These are phyloP conservation scores for Melanocharis versteri DNA, from an alignment of 2,113 vertebrate species.

Conservation along the genomic window DNA sequence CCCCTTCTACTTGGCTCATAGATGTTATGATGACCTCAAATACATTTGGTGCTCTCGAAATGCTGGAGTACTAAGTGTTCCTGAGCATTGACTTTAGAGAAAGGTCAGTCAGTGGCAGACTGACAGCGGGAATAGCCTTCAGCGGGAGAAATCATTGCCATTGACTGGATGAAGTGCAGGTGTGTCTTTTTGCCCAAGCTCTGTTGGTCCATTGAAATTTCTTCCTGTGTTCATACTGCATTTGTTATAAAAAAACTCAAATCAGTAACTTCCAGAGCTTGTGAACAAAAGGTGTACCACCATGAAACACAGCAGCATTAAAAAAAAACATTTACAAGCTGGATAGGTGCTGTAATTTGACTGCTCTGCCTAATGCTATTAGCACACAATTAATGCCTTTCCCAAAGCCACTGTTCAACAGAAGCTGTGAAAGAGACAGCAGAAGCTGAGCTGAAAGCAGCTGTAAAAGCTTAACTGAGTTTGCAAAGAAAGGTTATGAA, in stretches of 20 bases:
- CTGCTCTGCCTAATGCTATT: not conserved
- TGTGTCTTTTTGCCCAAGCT: not conserved
- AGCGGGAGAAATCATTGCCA: not conserved
- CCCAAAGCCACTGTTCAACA: not conserved
- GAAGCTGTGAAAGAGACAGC: not conserved
- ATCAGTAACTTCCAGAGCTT: not conserved
- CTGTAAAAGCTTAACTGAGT: not conserved
- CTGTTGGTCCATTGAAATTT: not conserved
- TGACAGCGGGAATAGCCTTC: not conserved
- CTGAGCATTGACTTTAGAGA: not conserved
- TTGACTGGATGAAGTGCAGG: not conserved
- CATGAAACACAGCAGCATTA: not conserved
- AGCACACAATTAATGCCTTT: not conserved
- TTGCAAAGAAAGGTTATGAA: not conserved
- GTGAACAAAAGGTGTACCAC: not conserved
- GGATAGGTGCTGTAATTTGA: not conserved
- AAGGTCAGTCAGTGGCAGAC: not conserved
- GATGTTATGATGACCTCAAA: not conserved
- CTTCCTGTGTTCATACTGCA: not conserved
- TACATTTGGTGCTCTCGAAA: not conserved
- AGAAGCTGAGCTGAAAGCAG: not conserved
- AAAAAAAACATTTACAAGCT: not conserved
- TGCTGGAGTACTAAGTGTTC: not conserved
- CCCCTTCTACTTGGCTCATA: not conserved
- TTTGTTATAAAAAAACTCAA: not conserved